Evolutionary conservation across 2,113 vertebrate species (phyloP), one percentile per base, ranked within the genome.

Genomic region (Elaphurus davidianus): DNA sequence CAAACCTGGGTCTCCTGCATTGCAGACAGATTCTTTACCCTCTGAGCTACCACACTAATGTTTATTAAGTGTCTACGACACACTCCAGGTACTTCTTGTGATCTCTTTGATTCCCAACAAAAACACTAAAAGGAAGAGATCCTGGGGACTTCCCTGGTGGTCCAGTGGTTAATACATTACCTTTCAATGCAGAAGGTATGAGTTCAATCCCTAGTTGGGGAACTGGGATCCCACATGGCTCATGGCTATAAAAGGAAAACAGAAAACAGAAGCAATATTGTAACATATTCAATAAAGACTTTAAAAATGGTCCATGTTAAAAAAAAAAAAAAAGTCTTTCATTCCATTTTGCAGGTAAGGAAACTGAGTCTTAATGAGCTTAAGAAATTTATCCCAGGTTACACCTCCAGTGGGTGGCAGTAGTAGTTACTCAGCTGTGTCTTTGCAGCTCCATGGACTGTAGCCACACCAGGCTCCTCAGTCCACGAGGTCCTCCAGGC

Each of bases 341-440:
- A 25, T 87, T 94, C 25, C 60, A 23, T 78, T 82, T 89, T 33
- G 11, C 36, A 60, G 21, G 23, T 3, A 16, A 91, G 82, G 82
- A 97, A 86, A 89, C 43, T 40, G 93, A 96, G 88, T 71, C 40
- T 97, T 64, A 78, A 36, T 12, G 86, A 96, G 50, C 60, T 84
- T 83, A 50, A 95, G 79, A 33, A 33, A 84, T 79, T 67, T 81
- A 33, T 25, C 25, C 25, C n/a, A 28, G 17, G 19, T 59, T 47
- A 19, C 12, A 60, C 17, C 40, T 92, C 40, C 10, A 6, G 14
- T 28, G 52, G 36, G n/a, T 23, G 1, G 71, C 14, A 27, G 3
- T 25, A 40, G 67, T 14, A 43, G 36, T 7, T 15, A 7, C 40
- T 27, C 12, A 7, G 23, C 1, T 4, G 6, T 27, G 21, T 76